Conservation (phyloP, 1,140 invertebrate genomes). For the Plutomurus gul region DNA sequence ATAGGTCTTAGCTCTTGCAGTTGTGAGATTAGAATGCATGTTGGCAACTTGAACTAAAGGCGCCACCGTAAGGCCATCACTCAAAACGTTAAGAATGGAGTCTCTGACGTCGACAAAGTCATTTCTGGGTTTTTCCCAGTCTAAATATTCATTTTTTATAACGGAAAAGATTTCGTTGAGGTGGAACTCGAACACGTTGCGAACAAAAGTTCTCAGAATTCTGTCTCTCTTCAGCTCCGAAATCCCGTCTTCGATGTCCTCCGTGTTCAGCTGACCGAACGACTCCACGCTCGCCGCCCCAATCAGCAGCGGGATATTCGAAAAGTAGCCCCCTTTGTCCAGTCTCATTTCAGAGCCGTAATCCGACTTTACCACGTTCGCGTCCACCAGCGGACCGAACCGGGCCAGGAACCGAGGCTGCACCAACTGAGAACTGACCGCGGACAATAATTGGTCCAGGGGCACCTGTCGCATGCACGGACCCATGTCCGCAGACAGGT, state of each 20-base stretch:
- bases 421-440: conserved; percentile 65
- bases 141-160: conserved; percentile 89
- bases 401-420: conserved; percentile 81
- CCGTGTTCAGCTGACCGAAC: conserved; percentile 72
- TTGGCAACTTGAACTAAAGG: conserved; percentile 78
- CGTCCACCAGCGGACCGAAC: conserved; percentile 87
- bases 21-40: conserved; percentile 72
- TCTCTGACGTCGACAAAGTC: conserved; percentile 68
- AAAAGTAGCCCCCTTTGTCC: conserved; percentile 40
- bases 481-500: conserved; percentile 67
- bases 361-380: conserved; percentile 61
- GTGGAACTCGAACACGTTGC: conserved; percentile 86
- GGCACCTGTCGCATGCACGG: conserved; percentile 78
- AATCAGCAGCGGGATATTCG: conserved; percentile 46
- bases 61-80: conserved; percentile 83
- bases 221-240: conserved; percentile 81
- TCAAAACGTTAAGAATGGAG: conserved; percentile 73
- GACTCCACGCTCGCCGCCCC: conserved; percentile 66
- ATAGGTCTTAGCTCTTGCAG: conserved; percentile 79
- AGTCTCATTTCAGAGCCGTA: conserved; percentile 57
- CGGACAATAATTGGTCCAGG: conserved; percentile 71
- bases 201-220: conserved; percentile 82
- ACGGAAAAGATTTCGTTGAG: conserved; percentile 88
- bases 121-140: conserved; percentile 78
- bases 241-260: conserved; percentile 77